phyloP scores from a whole-genome alignment of 2,888 invertebrate species.

The Ormyrus nitidulus region DNA sequence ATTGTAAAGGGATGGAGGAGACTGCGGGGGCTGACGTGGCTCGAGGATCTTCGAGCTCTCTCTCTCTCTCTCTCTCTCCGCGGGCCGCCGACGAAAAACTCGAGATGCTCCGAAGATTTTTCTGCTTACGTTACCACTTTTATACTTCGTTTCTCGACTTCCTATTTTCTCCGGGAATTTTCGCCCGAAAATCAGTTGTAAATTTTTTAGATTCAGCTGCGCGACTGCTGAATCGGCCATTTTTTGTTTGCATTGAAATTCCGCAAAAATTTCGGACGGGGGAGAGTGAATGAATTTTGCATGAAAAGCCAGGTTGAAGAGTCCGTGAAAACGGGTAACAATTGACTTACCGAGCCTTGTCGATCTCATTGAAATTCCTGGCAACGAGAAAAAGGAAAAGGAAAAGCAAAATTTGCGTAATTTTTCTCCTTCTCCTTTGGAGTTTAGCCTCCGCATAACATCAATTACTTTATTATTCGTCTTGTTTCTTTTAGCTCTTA shows the following conservation, averaged over 20 bases:
- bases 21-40: background rate
- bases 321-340: too few relatives aligned
- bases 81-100: constrained; percentile 17
- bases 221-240: too few relatives aligned
- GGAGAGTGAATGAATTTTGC: too few relatives aligned
- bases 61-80: background rate
- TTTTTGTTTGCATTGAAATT: too few relatives aligned
- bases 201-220: too few relatives aligned
- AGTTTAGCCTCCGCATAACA: constrained; percentile 34
- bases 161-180: too few relatives aligned
- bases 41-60: too few relatives aligned
- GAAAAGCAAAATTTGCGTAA: background rate
- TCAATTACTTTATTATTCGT: constrained; percentile 56
- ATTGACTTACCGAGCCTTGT: too few relatives aligned
- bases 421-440: constrained; percentile 17
- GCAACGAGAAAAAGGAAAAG: background rate
- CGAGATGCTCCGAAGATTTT: constrained; percentile 37
- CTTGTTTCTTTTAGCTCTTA: constrained; percentile 27
- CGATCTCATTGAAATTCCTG: too few relatives aligned
- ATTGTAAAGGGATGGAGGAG: constrained; percentile 64
- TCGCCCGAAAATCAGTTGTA: too few relatives aligned
- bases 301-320: too few relatives aligned
- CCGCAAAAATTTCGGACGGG: too few relatives aligned
- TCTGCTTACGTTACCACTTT: background rate
- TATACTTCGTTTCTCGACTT: background rate